Conservation (phyloP, 2,113 vertebrate species). For the Rhadina sibilatrix region DNA sequence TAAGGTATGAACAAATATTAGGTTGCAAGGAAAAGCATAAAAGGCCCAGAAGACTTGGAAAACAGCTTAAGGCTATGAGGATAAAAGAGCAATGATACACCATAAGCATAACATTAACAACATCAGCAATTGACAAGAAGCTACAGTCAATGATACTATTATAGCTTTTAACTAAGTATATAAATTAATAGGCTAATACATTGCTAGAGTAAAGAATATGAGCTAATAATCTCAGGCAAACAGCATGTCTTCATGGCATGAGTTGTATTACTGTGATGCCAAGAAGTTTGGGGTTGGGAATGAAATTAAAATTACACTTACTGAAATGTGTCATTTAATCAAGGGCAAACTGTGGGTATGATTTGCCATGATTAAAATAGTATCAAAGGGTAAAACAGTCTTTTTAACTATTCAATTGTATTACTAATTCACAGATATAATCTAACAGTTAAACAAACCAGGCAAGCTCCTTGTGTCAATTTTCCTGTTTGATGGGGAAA, state of each 20-base stretch:
- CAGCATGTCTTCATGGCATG: not conserved
- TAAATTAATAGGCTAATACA: not conserved
- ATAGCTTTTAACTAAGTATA: not conserved
- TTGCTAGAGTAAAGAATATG: not conserved
- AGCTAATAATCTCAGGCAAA: not conserved
- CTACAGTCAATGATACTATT: not conserved
- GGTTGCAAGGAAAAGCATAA: not conserved
- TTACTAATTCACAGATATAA: not conserved
- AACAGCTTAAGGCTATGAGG: not conserved
- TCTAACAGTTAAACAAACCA: not conserved
- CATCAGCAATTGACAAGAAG: not conserved
- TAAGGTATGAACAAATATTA: slow-evolving; percentile 1
- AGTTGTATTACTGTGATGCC: not conserved
- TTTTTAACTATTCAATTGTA: not conserved
- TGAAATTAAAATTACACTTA: not conserved
- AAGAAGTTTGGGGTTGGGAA: not conserved
- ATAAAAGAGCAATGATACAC: not conserved
- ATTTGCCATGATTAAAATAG: not conserved
- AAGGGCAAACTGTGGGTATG: not conserved
- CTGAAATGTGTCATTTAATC: slow-evolving; percentile 5
- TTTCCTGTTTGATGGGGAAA: not conserved
- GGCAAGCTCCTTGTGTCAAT: not conserved
- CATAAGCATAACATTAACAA: not conserved
- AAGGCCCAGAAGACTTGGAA: not conserved
- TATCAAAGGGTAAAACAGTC: not conserved